phyloP scores from a whole-genome alignment of 2,113 vertebrate species.

The Thomomys bottae region DNA sequence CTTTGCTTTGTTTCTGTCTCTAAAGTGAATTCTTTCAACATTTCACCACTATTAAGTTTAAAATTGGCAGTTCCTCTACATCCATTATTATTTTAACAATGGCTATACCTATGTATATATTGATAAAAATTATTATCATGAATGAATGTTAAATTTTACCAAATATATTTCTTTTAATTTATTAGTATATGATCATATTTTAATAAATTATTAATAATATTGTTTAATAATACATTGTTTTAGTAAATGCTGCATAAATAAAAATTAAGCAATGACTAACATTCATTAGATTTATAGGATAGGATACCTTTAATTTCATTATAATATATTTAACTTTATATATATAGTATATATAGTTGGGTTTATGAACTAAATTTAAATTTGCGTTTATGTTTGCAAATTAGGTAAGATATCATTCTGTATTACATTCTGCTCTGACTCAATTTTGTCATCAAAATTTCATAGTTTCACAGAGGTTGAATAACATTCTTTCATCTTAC shows the following conservation, averaged over 20 bases:
- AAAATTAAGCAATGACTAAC: neutral
- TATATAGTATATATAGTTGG: neutral
- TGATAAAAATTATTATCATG: neutral
- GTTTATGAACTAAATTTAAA: neutral
- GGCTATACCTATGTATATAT: constrained; percentile 9
- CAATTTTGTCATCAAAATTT: constrained; percentile 25
- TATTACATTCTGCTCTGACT: neutral
- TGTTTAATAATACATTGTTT: too few relatives aligned
- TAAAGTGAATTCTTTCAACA: neutral
- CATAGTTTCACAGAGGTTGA: neutral
- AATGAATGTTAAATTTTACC: neutral
- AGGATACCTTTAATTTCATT: neutral
- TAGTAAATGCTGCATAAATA: neutral
- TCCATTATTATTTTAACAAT: neutral
- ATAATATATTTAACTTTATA: neutral
- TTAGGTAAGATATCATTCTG: neutral
- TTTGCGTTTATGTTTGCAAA: neutral
- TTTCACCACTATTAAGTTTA: neutral
- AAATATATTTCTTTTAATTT: neutral
- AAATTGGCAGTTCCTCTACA: neutral
- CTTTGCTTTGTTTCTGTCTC: neutral
- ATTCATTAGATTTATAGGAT: neutral
- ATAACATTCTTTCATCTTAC: neutral
- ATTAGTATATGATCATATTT: neutral
- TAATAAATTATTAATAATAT: neutral